Base-by-base conservation (phyloP, 2,888 invertebrate species). In the Omphaloscelis lunosa region DNA sequence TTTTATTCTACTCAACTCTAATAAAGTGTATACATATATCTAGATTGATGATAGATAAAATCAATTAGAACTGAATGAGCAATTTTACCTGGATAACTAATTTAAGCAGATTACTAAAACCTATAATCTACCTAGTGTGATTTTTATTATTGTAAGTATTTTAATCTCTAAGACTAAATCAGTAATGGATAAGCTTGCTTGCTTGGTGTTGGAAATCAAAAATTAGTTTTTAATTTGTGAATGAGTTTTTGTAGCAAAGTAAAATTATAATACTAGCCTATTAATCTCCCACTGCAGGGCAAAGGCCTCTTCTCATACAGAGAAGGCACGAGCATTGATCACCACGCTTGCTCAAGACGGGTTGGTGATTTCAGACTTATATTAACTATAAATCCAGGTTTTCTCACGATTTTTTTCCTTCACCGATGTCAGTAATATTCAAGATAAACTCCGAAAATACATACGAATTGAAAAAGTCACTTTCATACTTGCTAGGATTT, bases 141-240 rank as follows among this genome's bases (percentile, higher is more conserved):
- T 80, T 80, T 80, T 72, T 79, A 63, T 53, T 66, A 71, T 62
- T 69, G 45, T 74, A 66, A 29, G 65, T 34, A n/a, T 41, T 41
- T 39, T 82, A 82, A 82, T 82, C 83, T 70, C 6, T 15, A 66
- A 58, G 29, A 59, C 45, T 71, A 59, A 82, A 63, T 67, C 45
- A 45, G 53, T 34, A 23, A 11, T 23, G 29, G 61, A 56, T 80
- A 75, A 80, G 48, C 53, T 39, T n/a, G n/a, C n/a, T n/a, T n/a
- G n/a, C 69, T 61, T 73, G 63, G 2, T 41, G 17, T 56, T 56
- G 39, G 53, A 23, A 27, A 59, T 66, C 20, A 48, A 29, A 65
- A 34, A 45, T 15, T 17, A 12, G 4, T 34, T 63, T 53, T 58
- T 41, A 11, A 29, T 58, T 77, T 34, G 41, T 68, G n/a, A 61